Evolutionary conservation across 1,140 invertebrate species (phyloP), one percentile per base, ranked within the genome.

Genomic region (Drosophila dunni): DNA sequence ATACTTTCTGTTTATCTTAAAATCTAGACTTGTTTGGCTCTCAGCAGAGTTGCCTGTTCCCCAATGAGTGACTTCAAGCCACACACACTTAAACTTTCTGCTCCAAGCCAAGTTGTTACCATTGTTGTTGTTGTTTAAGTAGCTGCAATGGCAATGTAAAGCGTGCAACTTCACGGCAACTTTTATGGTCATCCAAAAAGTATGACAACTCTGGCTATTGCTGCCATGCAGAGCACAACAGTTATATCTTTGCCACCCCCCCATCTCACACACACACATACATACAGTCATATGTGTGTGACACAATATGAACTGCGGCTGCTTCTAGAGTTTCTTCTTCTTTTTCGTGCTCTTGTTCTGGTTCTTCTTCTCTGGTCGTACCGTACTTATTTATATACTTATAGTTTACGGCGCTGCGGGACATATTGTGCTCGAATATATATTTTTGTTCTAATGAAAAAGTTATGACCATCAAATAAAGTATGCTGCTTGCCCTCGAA

Each of bases 391-490:
- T 89, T 89, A 86, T 86, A 86, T 86, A 86, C 83, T 86, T 89
- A 86, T 86, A 86, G 84, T 86, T 89, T 89, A 89, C 81, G 74
- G 84, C 84, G 81, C 84, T 81, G 84, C 84, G 84, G 84, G 85
- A 89, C 84, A 89, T 90, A 89, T 84, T 89, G 77, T 89, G 67
- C 84, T 89, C 78, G 78, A 58, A 78, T 89, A 89, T 88, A 86
- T 88, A 89, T 89, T 89, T 89, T 89, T 89, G 84, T 89, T 89
- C 84, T 89, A 89, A 89, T 89, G 84, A 89, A 89, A 89, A 89
- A 89, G 84, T 89, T 89, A 89, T 89, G 84, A 84, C 85, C 85
- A 89, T 89, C 84, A 89, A 89, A 89, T 90, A 90, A 89, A 89
- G 84, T 89, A 89, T 89, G 78, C 84, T 89, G 84, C 80, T 88